Base-by-base conservation (phyloP, 2,797 vertebrate genomes). In the Aeoliscus strigatus region DNA sequence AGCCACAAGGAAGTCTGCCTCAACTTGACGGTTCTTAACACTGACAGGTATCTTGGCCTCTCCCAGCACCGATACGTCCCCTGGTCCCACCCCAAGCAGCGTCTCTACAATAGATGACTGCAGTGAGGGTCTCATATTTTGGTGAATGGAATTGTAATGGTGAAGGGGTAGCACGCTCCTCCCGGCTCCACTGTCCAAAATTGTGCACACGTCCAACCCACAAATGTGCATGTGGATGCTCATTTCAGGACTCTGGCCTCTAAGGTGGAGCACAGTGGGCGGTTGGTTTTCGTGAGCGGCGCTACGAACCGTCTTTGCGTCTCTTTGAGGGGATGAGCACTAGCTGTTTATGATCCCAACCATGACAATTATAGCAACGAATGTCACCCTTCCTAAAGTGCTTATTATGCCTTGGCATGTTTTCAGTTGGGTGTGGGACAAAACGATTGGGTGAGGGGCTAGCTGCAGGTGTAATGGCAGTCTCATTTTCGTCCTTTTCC, bases 321-420 rank as follows among this genome's bases (percentile, higher is more conserved):
- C 27, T 6, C 30, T 39, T 27, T 10, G 39, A 4, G 25, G 45
- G 1, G 53, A 60, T 2, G 47, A 24, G n/a, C 51, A 69, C 11
- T 43, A 21, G 9, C 37, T 17, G 6, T 12, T 41, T 41, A 53
- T 54, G 60, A 1, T 56, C 57, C 1, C 58, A 6, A 0, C 38
- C 60, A 2, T 12, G 24, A 6, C 64, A 71, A 16, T 60, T 73
- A 9, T 72, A 57, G 8, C 50, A 57, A 3, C 13, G 8, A 10
- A 70, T 40, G 2, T 62, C 29, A 2, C 32, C 28, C 27, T 17
- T 2, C 1, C 57, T 50, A 3, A 27, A 30, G 6, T 43, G 8
- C 6, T 9, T 48, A 10, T 3, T n/a, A n/a, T 14, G 18, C 17
- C 9, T 3, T 2, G 10, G 1, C 5, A 0, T 35, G 8, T 8